Conservation (phyloP, 2,797 vertebrate genomes). For the Ispidina picta region DNA sequence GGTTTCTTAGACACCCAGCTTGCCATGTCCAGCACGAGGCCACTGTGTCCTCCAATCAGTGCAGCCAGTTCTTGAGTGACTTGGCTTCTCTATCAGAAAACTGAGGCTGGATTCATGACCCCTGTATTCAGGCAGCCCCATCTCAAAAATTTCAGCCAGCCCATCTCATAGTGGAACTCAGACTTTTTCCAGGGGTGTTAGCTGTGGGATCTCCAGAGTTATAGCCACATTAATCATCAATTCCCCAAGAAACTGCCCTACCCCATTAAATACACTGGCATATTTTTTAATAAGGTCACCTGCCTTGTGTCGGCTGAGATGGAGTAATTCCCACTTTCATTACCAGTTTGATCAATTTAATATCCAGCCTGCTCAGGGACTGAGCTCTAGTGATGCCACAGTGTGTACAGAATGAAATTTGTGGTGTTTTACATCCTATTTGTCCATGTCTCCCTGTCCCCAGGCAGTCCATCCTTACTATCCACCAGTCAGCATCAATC, state of each 20-base stretch:
- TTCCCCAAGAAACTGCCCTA: constrained; percentile 70
- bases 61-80: neutral
- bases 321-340: constrained; percentile 72
- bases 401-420: constrained; percentile 37
- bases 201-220: constrained; percentile 50
- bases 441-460: accelerated
- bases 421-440: neutral
- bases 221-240: constrained; percentile 66
- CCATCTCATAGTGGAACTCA: constrained; percentile 27
- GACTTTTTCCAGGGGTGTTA: constrained; percentile 54
- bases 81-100: neutral
- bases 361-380: constrained; percentile 56
- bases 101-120: neutral
- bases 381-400: constrained; percentile 1
- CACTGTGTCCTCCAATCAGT: neutral
- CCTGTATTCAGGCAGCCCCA: neutral
- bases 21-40: neutral
- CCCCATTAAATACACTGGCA: constrained; percentile 72
- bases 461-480: neutral
- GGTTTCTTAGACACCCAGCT: neutral
- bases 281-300: constrained; percentile 74
- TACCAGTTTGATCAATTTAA: constrained; percentile 72
- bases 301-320: constrained; percentile 66
- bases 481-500: neutral
- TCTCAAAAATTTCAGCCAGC: constrained; percentile 7